Evolutionary conservation across 2,797 vertebrate genomes (phyloP).

Genomic region (Scleropages formosus): DNA sequence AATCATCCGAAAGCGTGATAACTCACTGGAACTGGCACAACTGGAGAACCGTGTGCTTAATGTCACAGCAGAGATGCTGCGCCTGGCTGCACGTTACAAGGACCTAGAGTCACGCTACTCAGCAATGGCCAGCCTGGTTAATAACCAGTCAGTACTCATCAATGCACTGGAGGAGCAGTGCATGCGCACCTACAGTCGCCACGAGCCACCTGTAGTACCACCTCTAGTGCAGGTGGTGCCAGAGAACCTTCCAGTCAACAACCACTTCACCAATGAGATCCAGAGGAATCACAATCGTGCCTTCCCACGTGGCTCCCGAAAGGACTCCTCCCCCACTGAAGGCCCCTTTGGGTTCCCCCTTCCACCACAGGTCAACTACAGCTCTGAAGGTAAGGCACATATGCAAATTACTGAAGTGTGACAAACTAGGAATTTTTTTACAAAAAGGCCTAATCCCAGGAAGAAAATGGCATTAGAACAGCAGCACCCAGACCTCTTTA

Average conservation of each 20-base stretch:
- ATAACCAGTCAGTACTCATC: slow-evolving; percentile 94
- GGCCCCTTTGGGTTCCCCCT: slow-evolving; percentile 84
- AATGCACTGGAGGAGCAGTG: slow-evolving; percentile 89
- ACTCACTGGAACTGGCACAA: slow-evolving; percentile 92
- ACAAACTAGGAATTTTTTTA: background rate
- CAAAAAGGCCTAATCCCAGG: background rate
- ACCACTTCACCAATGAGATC: slow-evolving; percentile 89
- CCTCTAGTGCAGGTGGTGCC: slow-evolving; percentile 96
- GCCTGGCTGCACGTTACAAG: slow-evolving; percentile 87
- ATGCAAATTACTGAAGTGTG: background rate
- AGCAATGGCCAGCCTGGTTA: slow-evolving; percentile 83
- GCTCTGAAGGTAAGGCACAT: slow-evolving; percentile 79
- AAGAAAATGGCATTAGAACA: background rate
- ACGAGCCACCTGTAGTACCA: slow-evolving; percentile 78
- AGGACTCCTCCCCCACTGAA: slow-evolving; percentile 75
- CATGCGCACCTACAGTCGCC: slow-evolving; percentile 73
- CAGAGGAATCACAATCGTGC: slow-evolving; percentile 82
- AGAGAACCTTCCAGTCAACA: slow-evolving; percentile 80
- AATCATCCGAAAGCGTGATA: slow-evolving; percentile 96
- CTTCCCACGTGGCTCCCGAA: slow-evolving; percentile 77
- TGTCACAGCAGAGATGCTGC: slow-evolving; percentile 92
- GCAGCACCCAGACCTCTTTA: no score
- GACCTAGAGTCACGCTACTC: slow-evolving; percentile 87
- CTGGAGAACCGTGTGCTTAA: slow-evolving; percentile 96
- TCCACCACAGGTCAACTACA: slow-evolving; percentile 77